Evolutionary conservation across 2,113 vertebrate species (phyloP).

Genomic region (Oostethus manadensis): DNA sequence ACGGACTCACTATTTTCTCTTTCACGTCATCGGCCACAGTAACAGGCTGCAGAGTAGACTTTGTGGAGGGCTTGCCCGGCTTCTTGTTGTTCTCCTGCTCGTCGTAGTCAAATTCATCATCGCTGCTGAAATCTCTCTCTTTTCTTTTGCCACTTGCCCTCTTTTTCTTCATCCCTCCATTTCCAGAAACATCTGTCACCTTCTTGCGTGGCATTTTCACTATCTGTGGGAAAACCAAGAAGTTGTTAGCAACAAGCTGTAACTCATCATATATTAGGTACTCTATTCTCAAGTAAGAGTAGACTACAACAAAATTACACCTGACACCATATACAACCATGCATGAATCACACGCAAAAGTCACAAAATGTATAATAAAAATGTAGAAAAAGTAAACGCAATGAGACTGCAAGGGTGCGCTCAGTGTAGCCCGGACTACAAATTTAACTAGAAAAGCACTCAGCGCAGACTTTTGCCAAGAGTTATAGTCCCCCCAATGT

Average conservation of each 20-base stretch:
- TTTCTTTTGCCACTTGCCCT: constrained; percentile 68
- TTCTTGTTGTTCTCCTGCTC: constrained; percentile 80
- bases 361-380: too few species aligned
- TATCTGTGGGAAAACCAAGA: neutral
- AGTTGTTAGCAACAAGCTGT: neutral
- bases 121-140: constrained; percentile 77
- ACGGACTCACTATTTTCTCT: constrained; percentile 81
- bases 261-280: neutral
- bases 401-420: too few species aligned
- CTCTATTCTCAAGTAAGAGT: neutral
- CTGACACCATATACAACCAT: neutral
- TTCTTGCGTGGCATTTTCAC: constrained; percentile 77
- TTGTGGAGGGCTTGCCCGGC: constrained; percentile 64
- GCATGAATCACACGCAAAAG: too few species aligned
- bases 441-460: too few species aligned
- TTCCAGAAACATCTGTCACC: constrained; percentile 73
- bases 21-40: constrained; percentile 83
- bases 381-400: too few species aligned
- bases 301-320: neutral
- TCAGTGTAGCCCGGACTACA: too few species aligned
- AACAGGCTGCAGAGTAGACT: constrained; percentile 72
- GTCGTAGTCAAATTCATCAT: constrained; percentile 76
- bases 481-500: too few species aligned
- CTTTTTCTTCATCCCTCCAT: constrained; percentile 74
- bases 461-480: too few species aligned